These are phyloP conservation scores for Capromys pilorides DNA, from an alignment of 2,797 vertebrate genomes.

Conservation along the genomic window DNA sequence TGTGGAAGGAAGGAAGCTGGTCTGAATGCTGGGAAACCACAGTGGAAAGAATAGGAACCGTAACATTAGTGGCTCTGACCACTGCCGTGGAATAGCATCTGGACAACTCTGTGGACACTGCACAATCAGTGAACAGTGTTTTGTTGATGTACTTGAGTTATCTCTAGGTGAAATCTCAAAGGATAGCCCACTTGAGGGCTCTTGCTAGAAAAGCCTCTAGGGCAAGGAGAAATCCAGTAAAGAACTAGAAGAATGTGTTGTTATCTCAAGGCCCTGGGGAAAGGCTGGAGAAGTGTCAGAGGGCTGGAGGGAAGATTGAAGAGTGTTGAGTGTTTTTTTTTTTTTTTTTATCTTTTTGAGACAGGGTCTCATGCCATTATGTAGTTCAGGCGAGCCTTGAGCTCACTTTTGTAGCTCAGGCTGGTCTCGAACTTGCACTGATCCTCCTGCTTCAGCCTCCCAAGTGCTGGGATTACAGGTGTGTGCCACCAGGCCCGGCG, in stretches of 20 bases:
- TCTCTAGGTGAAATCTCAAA: slow-evolving; percentile 28
- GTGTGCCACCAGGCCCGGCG: too few relatives aligned
- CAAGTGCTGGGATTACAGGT: too few relatives aligned
- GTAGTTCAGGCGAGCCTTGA: too few relatives aligned
- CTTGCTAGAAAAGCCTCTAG: neutral
- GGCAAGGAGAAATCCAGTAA: slow-evolving; percentile 11
- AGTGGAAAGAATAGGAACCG: neutral
- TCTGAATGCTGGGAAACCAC: neutral
- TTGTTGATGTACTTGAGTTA: neutral
- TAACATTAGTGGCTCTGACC: neutral
- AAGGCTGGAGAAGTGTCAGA: neutral
- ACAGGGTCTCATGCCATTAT: too few relatives aligned
- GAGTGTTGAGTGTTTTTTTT: neutral
- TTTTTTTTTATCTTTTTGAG: too few relatives aligned
- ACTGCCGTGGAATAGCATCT: neutral
- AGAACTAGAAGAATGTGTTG: neutral
- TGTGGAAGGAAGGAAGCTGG: slow-evolving; percentile 63
- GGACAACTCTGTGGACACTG: neutral
- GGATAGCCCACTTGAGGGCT: neutral
- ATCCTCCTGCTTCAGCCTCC: too few relatives aligned
- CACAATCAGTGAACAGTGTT: neutral
- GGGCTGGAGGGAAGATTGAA: neutral
- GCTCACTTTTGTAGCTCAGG: too few relatives aligned
- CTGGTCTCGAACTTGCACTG: too few relatives aligned
- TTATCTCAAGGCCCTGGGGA: neutral